Evolutionary conservation across 2,888 invertebrate genomes (phyloP).

Genomic region (Polydesmus complanatus): DNA sequence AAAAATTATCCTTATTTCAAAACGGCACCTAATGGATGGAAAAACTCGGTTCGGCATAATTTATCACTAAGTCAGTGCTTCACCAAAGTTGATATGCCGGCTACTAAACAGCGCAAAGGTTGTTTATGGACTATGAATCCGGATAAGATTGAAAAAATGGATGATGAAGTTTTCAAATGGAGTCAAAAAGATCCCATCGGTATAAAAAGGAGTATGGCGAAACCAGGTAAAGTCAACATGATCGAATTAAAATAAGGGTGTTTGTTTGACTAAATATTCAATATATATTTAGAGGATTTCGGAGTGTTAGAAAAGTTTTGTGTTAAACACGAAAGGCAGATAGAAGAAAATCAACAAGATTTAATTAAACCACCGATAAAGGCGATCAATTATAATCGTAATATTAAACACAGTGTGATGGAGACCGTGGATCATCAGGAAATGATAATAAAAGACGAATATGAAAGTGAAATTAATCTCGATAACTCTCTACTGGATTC

Average conservation of each 20-base stretch:
- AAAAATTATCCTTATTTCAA: conserved; percentile 98
- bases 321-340: not conserved
- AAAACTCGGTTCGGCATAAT: conserved; percentile 95
- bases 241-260: not conserved
- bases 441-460: not conserved
- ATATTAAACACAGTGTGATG: not conserved
- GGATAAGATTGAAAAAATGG: conserved; percentile 87
- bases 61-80: conserved; percentile 95
- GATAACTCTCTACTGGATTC: conserved; percentile 8
- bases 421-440: too few species aligned
- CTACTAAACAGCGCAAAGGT: conserved; percentile 51
- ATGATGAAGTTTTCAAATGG: conserved; percentile 96
- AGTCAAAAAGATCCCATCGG: conserved; percentile 86
- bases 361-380: not conserved
- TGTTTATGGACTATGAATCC: conserved; percentile 97
- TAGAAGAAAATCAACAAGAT: not conserved
- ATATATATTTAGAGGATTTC: not conserved
- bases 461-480: not conserved
- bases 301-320: conserved; percentile 1
- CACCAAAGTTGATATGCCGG: conserved; percentile 89
- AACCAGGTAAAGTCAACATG: too few species aligned
- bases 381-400: not conserved
- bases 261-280: too few species aligned
- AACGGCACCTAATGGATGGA: conserved; percentile 97
- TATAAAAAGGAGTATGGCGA: conserved; percentile 84